Evolutionary conservation across 1,140 invertebrate species (phyloP).

Genomic region (Andrena cerasifolii): DNA sequence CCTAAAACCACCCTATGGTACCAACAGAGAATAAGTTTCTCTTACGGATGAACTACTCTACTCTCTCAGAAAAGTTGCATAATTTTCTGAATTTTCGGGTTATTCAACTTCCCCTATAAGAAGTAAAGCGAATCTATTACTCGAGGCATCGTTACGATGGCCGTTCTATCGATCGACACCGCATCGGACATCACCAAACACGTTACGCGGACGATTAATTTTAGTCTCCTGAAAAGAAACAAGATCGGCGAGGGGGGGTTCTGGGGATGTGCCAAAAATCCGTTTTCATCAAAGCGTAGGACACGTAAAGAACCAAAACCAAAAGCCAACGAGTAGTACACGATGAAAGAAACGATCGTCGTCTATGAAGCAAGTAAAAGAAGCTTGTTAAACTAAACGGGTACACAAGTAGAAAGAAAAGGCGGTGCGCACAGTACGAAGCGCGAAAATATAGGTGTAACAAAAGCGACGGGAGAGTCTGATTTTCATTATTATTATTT

Average conservation of each 20-base stretch:
- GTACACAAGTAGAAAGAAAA: not conserved
- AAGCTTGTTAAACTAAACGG: not conserved
- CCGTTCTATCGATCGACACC: too few relatives aligned
- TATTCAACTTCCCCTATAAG: too few relatives aligned
- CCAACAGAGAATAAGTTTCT: too few relatives aligned
- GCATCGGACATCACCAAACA: conserved; percentile 79
- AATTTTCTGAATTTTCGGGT: too few relatives aligned
- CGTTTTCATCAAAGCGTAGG: conserved; percentile 72
- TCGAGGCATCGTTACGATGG: too few relatives aligned
- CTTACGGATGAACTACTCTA: too few relatives aligned
- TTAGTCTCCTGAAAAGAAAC: conserved; percentile 75
- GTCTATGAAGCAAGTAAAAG: conserved; percentile 6
- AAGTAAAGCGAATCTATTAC: too few relatives aligned
- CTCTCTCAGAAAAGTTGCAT: too few relatives aligned
- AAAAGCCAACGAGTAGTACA: conserved; percentile 48
- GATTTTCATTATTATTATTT: too few relatives aligned
- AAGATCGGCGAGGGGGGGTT: conserved; percentile 56
- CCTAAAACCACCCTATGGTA: too few relatives aligned
- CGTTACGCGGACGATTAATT: conserved; percentile 68
- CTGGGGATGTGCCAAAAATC: conserved; percentile 70
- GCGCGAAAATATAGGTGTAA: conserved; percentile 29
- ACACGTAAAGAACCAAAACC: conserved; percentile 66
- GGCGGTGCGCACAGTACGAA: conserved; percentile 15
- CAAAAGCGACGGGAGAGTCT: conserved; percentile 58
- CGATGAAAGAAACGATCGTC: conserved; percentile 7